Percentiles rank a stretch among this genome's conserved stretches.
Conservation (phyloP, 2,113 vertebrate species). For the Hucho hucho region DNA sequence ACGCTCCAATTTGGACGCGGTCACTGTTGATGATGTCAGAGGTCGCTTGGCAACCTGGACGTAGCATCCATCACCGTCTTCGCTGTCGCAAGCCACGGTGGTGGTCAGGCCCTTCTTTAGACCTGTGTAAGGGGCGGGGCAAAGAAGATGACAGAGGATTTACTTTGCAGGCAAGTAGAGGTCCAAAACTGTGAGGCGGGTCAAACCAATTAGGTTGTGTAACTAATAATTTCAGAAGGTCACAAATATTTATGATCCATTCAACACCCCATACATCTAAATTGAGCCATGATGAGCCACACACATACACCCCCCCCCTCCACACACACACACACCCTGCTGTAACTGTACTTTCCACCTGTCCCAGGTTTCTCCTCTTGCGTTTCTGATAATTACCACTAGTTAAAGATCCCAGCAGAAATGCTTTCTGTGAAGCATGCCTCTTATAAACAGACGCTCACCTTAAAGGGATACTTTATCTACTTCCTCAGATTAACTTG, state of each 20-base stretch:
- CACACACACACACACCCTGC: neutral
- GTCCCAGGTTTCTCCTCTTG: neutral
- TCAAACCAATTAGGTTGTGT: too few relatives aligned
- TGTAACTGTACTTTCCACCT: neutral
- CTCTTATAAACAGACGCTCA: conserved; percentile 25
- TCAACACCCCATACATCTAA: neutral
- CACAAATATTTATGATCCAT: neutral
- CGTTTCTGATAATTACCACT: conserved; percentile 3
- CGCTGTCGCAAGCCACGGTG: conserved; percentile 34
- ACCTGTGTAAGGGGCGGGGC: conserved; percentile 44
- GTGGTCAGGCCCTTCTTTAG: conserved; percentile 62
- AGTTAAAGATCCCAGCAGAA: neutral
- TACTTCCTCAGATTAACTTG: too few relatives aligned
- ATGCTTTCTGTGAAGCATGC: conserved; percentile 21
- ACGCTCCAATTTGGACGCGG: conserved; percentile 61
- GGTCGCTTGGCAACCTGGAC: conserved; percentile 75
- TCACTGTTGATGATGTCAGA: conserved; percentile 48
- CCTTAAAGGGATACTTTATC: conserved; percentile 20
- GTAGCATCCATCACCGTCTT: conserved; percentile 89
- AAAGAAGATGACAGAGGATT: neutral
- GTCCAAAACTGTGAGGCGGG: conserved; percentile 11
- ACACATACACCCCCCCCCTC: neutral
- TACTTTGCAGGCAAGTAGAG: neutral
- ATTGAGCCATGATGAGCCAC: neutral
- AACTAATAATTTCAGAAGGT: too few relatives aligned